A percentile compares a stretch with the other conserved stretches of the same genome.
phyloP scores from a whole-genome alignment of 2,797 vertebrate species.

The Atherinosoma microstoma region DNA sequence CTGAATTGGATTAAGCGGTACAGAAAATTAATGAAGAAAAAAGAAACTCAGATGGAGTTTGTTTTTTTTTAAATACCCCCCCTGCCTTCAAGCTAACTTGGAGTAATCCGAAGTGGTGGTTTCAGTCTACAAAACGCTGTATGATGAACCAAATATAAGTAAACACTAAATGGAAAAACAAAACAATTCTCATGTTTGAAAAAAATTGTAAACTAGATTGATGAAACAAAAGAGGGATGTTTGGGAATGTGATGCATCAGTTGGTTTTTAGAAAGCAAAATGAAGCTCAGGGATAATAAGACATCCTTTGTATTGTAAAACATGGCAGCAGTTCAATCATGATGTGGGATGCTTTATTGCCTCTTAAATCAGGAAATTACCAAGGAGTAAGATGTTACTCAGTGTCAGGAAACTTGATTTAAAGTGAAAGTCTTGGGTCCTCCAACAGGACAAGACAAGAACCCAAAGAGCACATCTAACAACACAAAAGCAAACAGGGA shows the following conservation, averaged over 20 bases:
- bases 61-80: no score
- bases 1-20: no score
- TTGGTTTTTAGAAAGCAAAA: not conserved
- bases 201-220: not conserved
- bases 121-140: not conserved
- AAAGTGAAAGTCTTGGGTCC: not conserved
- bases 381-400: not conserved
- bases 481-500: not conserved
- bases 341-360: not conserved
- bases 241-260: not conserved
- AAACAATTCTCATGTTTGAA: no score
- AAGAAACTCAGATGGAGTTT: no score
- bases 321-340: not conserved
- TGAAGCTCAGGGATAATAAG: not conserved
- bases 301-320: not conserved
- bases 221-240: not conserved
- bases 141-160: not conserved
- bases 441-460: not conserved
- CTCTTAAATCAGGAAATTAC: not conserved
- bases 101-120: not conserved
- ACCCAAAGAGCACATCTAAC: not conserved
- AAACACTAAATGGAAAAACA: no score
- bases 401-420: not conserved
- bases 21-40: no score
- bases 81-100: not conserved